Conservation (phyloP, 37 sponge, comb jelly and placozoan species). For the Bolinopsis microptera region DNA sequence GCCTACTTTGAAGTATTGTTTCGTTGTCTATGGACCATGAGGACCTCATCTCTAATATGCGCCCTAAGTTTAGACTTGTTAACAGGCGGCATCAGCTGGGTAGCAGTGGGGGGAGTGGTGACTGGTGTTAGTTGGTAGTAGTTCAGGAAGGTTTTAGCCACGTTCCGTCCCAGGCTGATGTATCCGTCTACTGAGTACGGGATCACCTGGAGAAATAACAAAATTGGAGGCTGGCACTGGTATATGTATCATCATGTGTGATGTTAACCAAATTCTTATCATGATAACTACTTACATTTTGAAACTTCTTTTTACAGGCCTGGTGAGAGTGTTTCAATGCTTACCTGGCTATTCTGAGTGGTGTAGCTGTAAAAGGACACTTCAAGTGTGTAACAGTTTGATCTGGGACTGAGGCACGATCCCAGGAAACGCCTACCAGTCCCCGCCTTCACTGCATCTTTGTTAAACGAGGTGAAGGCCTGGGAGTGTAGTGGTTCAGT, state of each 20-base stretch:
- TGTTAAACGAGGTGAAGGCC: slow-evolving; percentile 90
- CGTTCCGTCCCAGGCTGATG: slow-evolving; percentile 75
- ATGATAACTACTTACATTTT: neutral
- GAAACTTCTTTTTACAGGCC: neutral
- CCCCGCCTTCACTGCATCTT: slow-evolving; percentile 91
- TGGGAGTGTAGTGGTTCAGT: slow-evolving; percentile 52
- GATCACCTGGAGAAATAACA: slow-evolving; percentile 29
- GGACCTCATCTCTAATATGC: slow-evolving; percentile 42
- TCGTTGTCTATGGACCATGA: slow-evolving; percentile 57
- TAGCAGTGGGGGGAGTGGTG: neutral
- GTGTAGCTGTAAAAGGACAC: slow-evolving; percentile 94
- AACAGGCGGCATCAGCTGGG: neutral
- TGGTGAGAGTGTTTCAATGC: neutral
- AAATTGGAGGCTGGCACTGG: neutral
- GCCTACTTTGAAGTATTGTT: slow-evolving; percentile 39
- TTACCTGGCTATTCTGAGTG: slow-evolving; percentile 43
- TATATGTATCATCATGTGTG: neutral
- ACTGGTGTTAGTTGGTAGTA: slow-evolving; percentile 75
- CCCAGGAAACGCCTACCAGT: slow-evolving; percentile 89
- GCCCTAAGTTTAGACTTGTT: slow-evolving; percentile 55
- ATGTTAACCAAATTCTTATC: neutral
- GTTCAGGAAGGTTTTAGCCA: slow-evolving; percentile 82
- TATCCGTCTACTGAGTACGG: slow-evolving; percentile 57
- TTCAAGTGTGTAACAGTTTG: slow-evolving; percentile 95
- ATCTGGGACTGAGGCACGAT: slow-evolving; percentile 71